These are phyloP conservation scores for Tetragnatha montana DNA, from an alignment of 2,888 invertebrate genomes.

Conservation along the genomic window DNA sequence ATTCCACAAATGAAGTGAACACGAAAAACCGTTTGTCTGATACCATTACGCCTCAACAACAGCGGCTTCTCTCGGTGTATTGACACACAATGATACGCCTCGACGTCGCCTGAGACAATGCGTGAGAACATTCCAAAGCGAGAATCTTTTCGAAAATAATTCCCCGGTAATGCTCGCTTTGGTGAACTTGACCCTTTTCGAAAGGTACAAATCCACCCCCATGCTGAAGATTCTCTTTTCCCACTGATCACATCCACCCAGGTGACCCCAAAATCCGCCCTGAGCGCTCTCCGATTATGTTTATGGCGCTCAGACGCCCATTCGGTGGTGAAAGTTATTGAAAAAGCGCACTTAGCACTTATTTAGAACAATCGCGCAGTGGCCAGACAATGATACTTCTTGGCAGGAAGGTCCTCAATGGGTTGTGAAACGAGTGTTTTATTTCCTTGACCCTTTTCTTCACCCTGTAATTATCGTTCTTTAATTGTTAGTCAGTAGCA, in stretches of 20 bases:
- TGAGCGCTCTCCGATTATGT: background rate
- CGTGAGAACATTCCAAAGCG: slow-evolving; percentile 15
- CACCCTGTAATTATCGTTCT: slow-evolving; percentile 13
- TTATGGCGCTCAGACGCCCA: slow-evolving; percentile 2
- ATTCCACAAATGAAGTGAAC: background rate
- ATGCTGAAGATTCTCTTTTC: slow-evolving; percentile 2
- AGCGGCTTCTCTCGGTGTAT: background rate
- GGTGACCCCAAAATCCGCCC: slow-evolving; percentile 32
- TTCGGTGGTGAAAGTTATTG: background rate
- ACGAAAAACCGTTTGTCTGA: slow-evolving; percentile 22
- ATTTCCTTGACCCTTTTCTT: slow-evolving; percentile 29
- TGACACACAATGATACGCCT: slow-evolving; percentile 1
- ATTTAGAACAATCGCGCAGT: slow-evolving; percentile 13
- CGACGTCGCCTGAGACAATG: slow-evolving; percentile 21
- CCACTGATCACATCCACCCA: slow-evolving; percentile 6
- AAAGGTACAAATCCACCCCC: slow-evolving; percentile 5
- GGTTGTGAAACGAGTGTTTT: background rate
- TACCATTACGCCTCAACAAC: background rate
- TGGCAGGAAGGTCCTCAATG: slow-evolving; percentile 7
- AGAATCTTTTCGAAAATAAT: background rate
- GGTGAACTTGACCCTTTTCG: slow-evolving; percentile 24
- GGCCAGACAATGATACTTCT: slow-evolving; percentile 19
- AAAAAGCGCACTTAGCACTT: slow-evolving; percentile 7
- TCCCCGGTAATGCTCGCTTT: background rate
- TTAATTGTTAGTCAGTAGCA: slow-evolving; percentile 1